Evolutionary conservation across 2,888 invertebrate species (phyloP).

Genomic region (Liodrosophila aerea): DNA sequence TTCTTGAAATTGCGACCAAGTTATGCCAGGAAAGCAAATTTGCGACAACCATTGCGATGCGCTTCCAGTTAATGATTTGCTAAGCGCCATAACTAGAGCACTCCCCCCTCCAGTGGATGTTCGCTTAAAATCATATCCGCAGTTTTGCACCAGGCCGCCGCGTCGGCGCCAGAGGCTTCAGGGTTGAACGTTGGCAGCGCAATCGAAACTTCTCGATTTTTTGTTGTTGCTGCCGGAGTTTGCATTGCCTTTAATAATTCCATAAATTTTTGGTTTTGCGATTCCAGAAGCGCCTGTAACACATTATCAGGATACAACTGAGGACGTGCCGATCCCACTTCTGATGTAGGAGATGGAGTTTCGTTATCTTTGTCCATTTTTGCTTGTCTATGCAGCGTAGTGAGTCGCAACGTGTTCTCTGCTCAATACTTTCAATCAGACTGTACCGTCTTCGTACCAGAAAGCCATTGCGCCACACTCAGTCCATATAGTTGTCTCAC

Average conservation of each 20-base stretch:
- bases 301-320: not conserved
- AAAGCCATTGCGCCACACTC: no score
- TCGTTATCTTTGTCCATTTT: no score
- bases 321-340: not conserved
- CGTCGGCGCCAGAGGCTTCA: constrained; percentile 5
- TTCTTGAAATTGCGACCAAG: constrained; percentile 5
- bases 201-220: not conserved
- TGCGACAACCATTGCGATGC: no score
- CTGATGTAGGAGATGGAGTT: no score
- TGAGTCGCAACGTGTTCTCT: no score
- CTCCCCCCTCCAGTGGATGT: no score
- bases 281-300: not conserved
- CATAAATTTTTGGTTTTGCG: constrained; percentile 1
- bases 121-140: no score
- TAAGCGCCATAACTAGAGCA: constrained; percentile 20
- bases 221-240: not conserved
- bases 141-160: no score
- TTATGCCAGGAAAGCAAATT: constrained; percentile 11
- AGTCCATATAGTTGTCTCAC: no score
- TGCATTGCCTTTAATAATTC: constrained; percentile 1
- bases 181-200: constrained; percentile 1
- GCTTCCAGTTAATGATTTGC: constrained; percentile 11
- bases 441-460: no score
- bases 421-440: no score
- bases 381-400: no score